These are phyloP conservation scores for Gastracanthus pulcherrimus DNA, from an alignment of 2,888 invertebrate species.

Conservation along the genomic window DNA sequence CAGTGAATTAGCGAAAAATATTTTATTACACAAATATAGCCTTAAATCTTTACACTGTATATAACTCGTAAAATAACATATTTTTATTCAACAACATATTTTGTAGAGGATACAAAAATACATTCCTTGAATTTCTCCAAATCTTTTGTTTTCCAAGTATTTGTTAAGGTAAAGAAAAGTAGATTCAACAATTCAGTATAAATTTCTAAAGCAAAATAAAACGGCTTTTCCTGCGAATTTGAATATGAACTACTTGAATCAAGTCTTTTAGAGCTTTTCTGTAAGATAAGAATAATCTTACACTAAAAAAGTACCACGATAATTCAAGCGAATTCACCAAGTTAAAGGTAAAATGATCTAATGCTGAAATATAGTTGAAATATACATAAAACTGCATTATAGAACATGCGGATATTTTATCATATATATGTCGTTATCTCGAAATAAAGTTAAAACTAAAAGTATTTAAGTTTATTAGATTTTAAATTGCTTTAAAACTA, in stretches of 20 bases:
- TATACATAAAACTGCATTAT: no score
- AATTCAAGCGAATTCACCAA: no score
- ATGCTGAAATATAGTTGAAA: background rate
- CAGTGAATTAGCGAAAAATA: no score
- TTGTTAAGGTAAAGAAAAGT: background rate
- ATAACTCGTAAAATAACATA: background rate
- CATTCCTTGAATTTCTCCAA: no score
- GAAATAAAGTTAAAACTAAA: no score
- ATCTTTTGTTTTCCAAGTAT: no score
- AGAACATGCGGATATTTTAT: no score
- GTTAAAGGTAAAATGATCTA: no score
- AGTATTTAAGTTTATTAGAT: no score
- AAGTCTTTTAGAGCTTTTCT: background rate
- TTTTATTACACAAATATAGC: background rate
- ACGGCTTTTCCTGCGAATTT: background rate
- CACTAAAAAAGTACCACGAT: constrained; percentile 3
- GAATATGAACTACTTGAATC: background rate
- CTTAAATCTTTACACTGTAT: background rate
- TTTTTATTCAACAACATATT: background rate
- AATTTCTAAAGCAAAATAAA: background rate
- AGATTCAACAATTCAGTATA: background rate
- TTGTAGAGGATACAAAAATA: background rate
- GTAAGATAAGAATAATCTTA: constrained; percentile 20
- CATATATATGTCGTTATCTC: no score
- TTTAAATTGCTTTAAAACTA: no score